Evolutionary conservation across 2,888 invertebrate genomes (phyloP), one percentile per base, ranked within the genome.

Genomic region (Argynnis bischoffii): DNA sequence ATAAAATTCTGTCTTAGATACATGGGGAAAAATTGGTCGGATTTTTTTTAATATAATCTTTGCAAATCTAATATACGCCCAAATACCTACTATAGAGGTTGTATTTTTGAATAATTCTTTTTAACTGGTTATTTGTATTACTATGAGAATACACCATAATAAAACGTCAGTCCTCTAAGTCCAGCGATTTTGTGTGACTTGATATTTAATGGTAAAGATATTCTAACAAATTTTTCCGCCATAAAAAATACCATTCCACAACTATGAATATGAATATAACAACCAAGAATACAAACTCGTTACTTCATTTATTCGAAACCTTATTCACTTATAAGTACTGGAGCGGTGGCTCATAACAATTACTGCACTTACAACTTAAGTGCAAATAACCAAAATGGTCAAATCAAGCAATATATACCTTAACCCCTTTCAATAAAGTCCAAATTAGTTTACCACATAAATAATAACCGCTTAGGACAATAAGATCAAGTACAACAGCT

Each of bases 401-500:
- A 31, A 63, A 54, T n/a, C 41, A 31, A 11, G 13, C 3, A 51
- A 16, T 54, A 55, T 41, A 31, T 3, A 69, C 69, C 69, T 63
- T 69, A 64, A 4, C 0, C 2, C 46, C 1, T 54, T 6, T 4
- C 0, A 5, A 26, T 70, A 73, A 31, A 63, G 63, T 57, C n/a
- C 14, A 46, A 67, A 64, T 50, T 69, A 6, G 21, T 4, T 51
- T 13, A 3, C 2, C 26, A 51, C 8, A 15, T 5, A 18, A 55
- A 71, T 71, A 71, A 69, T 65, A 66, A 66, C 63, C 56, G 60
- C 60, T 50, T 69, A 59, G 68, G 66, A 74, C 74, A 74, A 74
- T 70, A 69, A 59, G 67, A 70, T 64, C 55, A 55, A 64, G 51
- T 57, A 70, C 70, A 75, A 70, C 57, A 64, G 31, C 64, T 56